Evolutionary conservation across 30 jellyfish, hydroid and myxozoan species (phyloP).

Genomic region (Sanderia malayensis): DNA sequence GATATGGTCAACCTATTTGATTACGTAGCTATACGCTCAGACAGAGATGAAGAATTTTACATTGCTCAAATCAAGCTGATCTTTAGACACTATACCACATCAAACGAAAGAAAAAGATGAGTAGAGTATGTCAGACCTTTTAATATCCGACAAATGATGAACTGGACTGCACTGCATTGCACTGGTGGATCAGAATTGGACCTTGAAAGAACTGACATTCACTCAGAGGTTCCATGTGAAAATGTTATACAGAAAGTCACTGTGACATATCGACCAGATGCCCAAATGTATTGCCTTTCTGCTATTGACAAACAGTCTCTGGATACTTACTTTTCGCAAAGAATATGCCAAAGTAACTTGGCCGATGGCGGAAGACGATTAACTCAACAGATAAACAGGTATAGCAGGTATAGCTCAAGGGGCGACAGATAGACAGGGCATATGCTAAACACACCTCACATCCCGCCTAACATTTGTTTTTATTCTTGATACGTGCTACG

Average conservation of each 20-base stretch:
- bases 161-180: conserved; percentile 8
- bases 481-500: no score
- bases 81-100: conserved; percentile 8
- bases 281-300: neutral
- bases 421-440: no score
- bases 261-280: neutral
- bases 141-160: conserved; percentile 11
- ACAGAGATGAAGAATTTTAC: conserved; percentile 21
- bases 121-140: conserved; percentile 31
- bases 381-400: no score
- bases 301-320: neutral
- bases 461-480: no score
- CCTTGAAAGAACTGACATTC: conserved; percentile 26
- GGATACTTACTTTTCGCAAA: neutral
- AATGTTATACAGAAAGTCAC: conserved; percentile 28
- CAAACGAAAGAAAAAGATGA: conserved; percentile 5
- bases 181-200: conserved; percentile 23
- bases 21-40: conserved; percentile 17
- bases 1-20: conserved; percentile 26
- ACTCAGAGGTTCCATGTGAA: conserved; percentile 25
- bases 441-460: no score
- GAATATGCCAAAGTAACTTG: neutral
- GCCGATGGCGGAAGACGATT: neutral
- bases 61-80: conserved; percentile 15
- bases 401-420: neutral